A percentile compares a stretch with the other conserved stretches of the same genome.
These are phyloP conservation scores for Cephonodes hylas DNA, from an alignment of 2,888 invertebrate genomes.

Conservation along the genomic window DNA sequence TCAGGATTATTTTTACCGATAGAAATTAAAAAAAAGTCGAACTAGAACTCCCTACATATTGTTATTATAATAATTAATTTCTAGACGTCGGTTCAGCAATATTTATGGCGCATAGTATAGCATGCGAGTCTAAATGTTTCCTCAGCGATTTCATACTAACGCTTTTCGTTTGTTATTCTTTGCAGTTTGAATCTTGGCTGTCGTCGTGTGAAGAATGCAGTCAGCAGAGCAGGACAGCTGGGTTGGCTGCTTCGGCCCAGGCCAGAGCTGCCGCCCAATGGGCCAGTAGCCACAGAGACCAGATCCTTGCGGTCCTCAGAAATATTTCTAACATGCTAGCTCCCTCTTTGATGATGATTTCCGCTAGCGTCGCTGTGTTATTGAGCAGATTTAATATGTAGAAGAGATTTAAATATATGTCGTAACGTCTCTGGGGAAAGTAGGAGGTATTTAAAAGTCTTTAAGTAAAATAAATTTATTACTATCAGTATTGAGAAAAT, in stretches of 20 bases:
- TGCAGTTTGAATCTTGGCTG: constrained; percentile 62
- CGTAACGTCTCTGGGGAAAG: neutral
- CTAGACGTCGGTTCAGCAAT: no score
- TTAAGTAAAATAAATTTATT: no score
- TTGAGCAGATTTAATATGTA: constrained; percentile 16
- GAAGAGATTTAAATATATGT: neutral
- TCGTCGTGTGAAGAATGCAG: constrained; percentile 49
- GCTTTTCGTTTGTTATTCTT: neutral
- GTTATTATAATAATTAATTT: no score
- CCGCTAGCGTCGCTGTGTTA: constrained; percentile 21
- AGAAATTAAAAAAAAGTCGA: no score
- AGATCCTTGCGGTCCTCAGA: constrained; percentile 44
- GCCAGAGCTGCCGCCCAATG: constrained; percentile 42
- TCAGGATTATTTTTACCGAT: no score
- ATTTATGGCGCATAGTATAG: no score
- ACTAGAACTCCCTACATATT: no score
- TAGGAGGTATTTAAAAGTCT: no score
- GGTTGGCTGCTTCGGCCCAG: constrained; percentile 30
- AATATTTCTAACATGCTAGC: constrained; percentile 31
- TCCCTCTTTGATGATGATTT: constrained; percentile 36
- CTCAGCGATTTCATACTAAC: no score
- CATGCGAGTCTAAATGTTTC: no score
- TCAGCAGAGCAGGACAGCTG: constrained; percentile 37
- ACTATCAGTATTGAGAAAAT: no score
- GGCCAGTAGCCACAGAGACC: constrained; percentile 52